These are phyloP conservation scores for Sceliomorpha sp. DNA, from an alignment of 2,888 invertebrate species.

Conservation along the genomic window DNA sequence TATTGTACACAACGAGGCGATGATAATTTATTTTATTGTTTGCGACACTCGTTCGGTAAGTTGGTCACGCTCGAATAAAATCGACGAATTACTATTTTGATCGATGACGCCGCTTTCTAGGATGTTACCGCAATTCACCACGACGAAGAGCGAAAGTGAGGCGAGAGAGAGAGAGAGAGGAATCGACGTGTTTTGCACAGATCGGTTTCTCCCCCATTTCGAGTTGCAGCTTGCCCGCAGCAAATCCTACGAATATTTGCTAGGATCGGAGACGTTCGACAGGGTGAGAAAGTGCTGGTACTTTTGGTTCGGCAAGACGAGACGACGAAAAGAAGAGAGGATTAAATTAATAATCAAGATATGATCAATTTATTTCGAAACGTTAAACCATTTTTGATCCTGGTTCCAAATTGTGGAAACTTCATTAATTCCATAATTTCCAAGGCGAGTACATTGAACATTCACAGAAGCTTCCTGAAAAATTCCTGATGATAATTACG, in stretches of 20 bases:
- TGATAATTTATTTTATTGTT: slow-evolving; percentile 64
- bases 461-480: too few species aligned
- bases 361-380: too few species aligned
- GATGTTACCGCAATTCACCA: slow-evolving; percentile 11
- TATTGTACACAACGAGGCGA: slow-evolving; percentile 13
- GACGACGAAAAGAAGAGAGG: too few species aligned
- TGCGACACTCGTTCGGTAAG: slow-evolving; percentile 44
- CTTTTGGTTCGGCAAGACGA: too few species aligned
- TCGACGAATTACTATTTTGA: slow-evolving; percentile 55
- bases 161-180: slow-evolving; percentile 20
- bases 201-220: slow-evolving; percentile 11
- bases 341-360: too few species aligned
- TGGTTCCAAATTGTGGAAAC: too few species aligned
- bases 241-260: not conserved
- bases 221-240: not conserved
- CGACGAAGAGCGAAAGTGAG: slow-evolving; percentile 11
- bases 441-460: too few species aligned
- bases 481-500: too few species aligned
- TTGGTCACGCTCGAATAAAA: slow-evolving; percentile 55
- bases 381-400: too few species aligned
- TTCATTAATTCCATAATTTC: slow-evolving; percentile 1
- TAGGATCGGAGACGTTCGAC: too few species aligned
- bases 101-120: slow-evolving; percentile 44
- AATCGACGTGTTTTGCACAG: slow-evolving; percentile 41
- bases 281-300: too few species aligned